Conservation (phyloP, 2,113 vertebrate species). For the Otocyon megalotis region DNA sequence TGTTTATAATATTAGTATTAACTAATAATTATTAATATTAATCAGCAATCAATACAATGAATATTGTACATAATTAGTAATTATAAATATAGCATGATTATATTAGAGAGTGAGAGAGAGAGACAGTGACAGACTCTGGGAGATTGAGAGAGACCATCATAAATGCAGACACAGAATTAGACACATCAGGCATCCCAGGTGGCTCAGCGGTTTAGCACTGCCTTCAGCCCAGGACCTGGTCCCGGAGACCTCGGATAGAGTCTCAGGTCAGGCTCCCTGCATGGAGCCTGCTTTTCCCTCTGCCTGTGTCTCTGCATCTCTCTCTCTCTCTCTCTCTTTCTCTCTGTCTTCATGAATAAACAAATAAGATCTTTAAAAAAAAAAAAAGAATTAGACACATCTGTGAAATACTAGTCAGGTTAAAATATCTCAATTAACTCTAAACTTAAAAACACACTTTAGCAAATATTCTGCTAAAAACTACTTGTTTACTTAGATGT, state of each 20-base stretch:
- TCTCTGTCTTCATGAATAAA: too few species aligned
- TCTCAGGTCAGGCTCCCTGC: too few species aligned
- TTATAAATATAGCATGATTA: background rate
- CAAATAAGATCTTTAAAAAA: too few species aligned
- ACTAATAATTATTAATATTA: background rate
- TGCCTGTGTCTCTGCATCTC: too few species aligned
- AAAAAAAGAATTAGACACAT: background rate
- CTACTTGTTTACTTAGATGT: background rate
- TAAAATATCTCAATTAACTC: background rate
- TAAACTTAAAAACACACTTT: background rate
- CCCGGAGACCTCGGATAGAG: too few species aligned
- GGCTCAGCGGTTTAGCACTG: too few species aligned
- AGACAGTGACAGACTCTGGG: background rate
- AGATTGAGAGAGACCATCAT: background rate
- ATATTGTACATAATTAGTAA: background rate
- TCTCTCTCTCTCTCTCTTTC: too few species aligned
- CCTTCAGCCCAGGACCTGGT: too few species aligned
- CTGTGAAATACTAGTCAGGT: background rate
- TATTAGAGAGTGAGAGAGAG: background rate
- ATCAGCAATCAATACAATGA: background rate
- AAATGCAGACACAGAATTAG: background rate
- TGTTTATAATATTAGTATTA: background rate
- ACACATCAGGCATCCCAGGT: background rate
- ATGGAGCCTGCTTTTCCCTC: too few species aligned
- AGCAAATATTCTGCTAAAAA: background rate